A percentile compares a stretch with the other conserved stretches of the same genome.
These are phyloP conservation scores for Dipodomys stephensi DNA, from an alignment of 2,113 vertebrate genomes.

Conservation along the genomic window DNA sequence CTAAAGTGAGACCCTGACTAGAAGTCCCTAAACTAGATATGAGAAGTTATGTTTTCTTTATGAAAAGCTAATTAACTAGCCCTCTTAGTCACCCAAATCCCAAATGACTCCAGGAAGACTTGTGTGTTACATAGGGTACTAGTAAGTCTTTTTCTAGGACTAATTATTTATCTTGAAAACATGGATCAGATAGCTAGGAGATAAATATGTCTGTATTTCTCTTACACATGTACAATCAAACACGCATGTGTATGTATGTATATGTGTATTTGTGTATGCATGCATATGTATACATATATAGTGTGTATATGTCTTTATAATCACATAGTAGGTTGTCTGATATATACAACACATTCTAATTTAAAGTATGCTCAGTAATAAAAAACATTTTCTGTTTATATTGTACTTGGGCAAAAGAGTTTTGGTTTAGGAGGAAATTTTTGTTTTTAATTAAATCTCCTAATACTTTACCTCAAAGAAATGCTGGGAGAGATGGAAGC, in stretches of 20 bases:
- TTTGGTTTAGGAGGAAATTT: neutral
- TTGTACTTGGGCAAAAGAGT: neutral
- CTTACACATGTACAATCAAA: no score
- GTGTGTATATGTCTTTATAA: neutral
- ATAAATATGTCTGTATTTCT: no score
- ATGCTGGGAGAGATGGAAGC: neutral
- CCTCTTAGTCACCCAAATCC: neutral
- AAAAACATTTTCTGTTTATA: neutral
- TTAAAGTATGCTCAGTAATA: slow-evolving; percentile 12
- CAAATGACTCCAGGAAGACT: no score
- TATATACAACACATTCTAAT: neutral
- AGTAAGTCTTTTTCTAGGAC: neutral
- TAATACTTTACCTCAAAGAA: neutral
- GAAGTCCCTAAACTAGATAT: neutral
- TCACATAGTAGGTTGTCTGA: neutral
- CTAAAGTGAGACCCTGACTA: neutral
- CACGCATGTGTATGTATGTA: no score
- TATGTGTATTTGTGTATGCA: no score
- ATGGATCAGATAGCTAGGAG: no score
- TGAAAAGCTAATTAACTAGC: neutral
- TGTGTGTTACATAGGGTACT: neutral
- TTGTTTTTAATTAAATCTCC: slow-evolving; percentile 13
- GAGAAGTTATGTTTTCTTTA: neutral
- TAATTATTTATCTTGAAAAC: neutral
- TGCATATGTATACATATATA: no score